phyloP scores from a whole-genome alignment of 2,113 vertebrate genomes.

The Boulengeromyrus knoepffleri region DNA sequence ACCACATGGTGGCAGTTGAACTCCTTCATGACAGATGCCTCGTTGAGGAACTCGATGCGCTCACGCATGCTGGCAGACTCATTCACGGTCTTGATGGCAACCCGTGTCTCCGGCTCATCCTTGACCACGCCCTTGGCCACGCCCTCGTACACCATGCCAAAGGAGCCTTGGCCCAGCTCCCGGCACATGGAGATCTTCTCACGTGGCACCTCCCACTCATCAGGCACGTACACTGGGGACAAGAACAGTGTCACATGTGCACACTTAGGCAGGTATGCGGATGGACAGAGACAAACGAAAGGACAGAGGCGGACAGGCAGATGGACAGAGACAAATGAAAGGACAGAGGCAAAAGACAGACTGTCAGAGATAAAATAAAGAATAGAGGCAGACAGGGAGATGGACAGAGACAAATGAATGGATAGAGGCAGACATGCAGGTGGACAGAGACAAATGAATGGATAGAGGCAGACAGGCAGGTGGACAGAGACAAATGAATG shows the following conservation, averaged over 20 bases:
- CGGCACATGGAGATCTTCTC: conserved; percentile 90
- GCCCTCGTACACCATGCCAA: conserved; percentile 98
- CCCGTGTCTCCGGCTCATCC: conserved; percentile 82
- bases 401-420: too few species aligned
- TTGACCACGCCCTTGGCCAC: conserved; percentile 93
- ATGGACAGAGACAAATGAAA: background rate
- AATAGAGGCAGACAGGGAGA: too few species aligned
- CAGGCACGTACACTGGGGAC: conserved; percentile 83
- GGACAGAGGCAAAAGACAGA: too few species aligned
- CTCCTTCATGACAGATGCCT: conserved; percentile 98
- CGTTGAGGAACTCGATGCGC: conserved; percentile 94
- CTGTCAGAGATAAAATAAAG: too few species aligned
- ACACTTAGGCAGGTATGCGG: background rate
- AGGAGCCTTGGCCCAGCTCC: conserved; percentile 93
- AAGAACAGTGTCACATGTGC: background rate
- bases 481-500: too few species aligned
- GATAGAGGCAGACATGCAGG: too few species aligned
- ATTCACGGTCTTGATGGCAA: conserved; percentile 95
- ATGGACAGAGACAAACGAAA: background rate
- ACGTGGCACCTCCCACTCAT: conserved; percentile 93
- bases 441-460: too few species aligned
- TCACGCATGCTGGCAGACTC: conserved; percentile 94
- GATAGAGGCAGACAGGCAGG: too few species aligned
- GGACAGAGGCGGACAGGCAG: background rate
- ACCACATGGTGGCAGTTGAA: conserved; percentile 99